Evolutionary conservation across 2,113 vertebrate species (phyloP).

Genomic region (Engystomops pustulosus): DNA sequence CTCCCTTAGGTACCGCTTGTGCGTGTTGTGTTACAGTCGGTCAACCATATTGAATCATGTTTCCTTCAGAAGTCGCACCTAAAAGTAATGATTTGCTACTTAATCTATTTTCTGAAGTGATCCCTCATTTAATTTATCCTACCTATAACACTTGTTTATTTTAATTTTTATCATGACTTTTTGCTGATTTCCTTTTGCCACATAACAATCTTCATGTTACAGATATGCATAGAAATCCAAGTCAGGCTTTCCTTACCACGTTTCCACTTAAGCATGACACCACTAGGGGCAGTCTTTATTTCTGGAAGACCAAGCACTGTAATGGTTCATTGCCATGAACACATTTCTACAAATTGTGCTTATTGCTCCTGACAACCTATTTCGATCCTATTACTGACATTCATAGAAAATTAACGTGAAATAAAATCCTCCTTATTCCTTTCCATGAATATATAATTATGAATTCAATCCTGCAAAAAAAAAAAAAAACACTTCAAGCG

Average conservation of each 20-base stretch:
- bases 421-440: slow-evolving; percentile 10
- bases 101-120: no score
- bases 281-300: slow-evolving; percentile 9
- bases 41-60: no score
- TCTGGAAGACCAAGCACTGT: background rate
- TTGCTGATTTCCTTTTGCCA: background rate
- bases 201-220: background rate
- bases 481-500: no score
- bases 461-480: background rate
- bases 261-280: background rate
- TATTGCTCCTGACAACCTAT: slow-evolving; percentile 11
- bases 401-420: slow-evolving; percentile 21
- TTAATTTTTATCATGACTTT: background rate
- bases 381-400: slow-evolving; percentile 16
- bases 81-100: background rate
- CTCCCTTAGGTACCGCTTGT: no score
- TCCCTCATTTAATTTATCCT: no score
- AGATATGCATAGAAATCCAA: background rate
- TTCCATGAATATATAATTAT: background rate
- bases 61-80: no score
- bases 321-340: slow-evolving; percentile 12
- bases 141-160: background rate
- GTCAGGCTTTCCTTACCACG: background rate
- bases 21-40: no score
- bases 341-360: slow-evolving; percentile 21